Conservation (phyloP, 2,113 vertebrate genomes). For the Carlito syrichta region DNA sequence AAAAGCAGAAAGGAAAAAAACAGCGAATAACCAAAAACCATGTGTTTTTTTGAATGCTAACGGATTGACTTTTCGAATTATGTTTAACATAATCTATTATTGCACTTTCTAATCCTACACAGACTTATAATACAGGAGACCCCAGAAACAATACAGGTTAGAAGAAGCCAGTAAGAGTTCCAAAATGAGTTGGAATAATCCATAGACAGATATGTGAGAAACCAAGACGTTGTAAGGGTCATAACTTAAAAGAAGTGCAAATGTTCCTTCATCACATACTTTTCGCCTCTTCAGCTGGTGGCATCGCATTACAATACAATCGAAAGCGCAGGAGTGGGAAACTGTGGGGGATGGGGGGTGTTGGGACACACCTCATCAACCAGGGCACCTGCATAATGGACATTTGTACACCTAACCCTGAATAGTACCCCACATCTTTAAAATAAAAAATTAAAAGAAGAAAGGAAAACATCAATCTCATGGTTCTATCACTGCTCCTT, state of each 20-base stretch:
- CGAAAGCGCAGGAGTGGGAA: too few relatives aligned
- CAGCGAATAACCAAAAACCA: neutral
- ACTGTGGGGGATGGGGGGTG: too few relatives aligned
- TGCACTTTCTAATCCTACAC: neutral
- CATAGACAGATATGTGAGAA: neutral
- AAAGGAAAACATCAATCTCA: too few relatives aligned
- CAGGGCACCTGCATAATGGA: too few relatives aligned
- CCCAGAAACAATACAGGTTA: neutral
- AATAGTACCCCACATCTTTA: too few relatives aligned
- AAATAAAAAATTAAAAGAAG: too few relatives aligned
- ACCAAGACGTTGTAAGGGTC: neutral
- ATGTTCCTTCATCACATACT: neutral
- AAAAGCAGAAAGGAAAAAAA: neutral
- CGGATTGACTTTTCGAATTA: neutral
- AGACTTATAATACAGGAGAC: neutral
- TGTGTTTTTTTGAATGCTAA: neutral
- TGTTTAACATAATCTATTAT: neutral
- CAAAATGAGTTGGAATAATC: neutral
- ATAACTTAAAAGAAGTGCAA: neutral
- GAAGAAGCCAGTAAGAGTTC: neutral
- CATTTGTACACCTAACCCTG: too few relatives aligned
- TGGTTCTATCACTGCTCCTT: neutral
- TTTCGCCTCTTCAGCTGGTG: neutral
- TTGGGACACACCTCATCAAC: too few relatives aligned
- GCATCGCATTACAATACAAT: neutral